These are phyloP conservation scores for Eumeta japonica DNA, from an alignment of 1,140 invertebrate genomes.

Conservation along the genomic window DNA sequence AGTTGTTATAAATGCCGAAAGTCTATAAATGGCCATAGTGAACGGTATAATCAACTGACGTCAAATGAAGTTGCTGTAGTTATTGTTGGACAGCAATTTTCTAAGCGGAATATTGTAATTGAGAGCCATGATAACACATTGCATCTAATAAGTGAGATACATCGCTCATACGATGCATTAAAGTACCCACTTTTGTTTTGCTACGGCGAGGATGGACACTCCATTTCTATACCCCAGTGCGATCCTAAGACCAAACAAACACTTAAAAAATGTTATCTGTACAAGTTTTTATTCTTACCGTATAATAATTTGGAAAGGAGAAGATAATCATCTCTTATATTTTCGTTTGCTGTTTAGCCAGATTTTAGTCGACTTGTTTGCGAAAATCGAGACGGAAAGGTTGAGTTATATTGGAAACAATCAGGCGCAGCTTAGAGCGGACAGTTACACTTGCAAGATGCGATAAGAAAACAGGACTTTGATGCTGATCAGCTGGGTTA, in stretches of 20 bases:
- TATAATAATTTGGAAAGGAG: constrained; percentile 17
- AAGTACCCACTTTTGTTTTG: too few relatives aligned
- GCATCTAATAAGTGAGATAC: constrained; percentile 24
- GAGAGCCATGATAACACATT: too few relatives aligned
- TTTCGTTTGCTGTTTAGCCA: constrained; percentile 19
- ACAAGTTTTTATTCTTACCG: constrained; percentile 21
- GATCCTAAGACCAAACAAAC: constrained; percentile 19
- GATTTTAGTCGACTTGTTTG: constrained; percentile 21
- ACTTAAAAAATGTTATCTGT: constrained; percentile 18
- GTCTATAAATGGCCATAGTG: constrained; percentile 25
- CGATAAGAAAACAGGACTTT: constrained; percentile 15
- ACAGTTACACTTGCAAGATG: constrained; percentile 16
- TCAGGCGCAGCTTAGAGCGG: constrained; percentile 17
- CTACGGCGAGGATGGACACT: constrained; percentile 16
- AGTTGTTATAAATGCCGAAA: constrained; percentile 28
- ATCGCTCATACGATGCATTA: constrained; percentile 33
- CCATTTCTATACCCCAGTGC: constrained; percentile 18
- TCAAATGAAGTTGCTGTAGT: constrained; percentile 32
- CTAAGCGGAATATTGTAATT: too few relatives aligned
- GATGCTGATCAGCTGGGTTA: too few relatives aligned
- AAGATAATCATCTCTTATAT: constrained; percentile 18
- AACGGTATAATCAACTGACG: constrained; percentile 29
- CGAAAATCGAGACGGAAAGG: constrained; percentile 19
- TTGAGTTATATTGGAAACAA: constrained; percentile 16
- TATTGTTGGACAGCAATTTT: constrained; percentile 25